phyloP scores from a whole-genome alignment of 2,797 vertebrate species.

The Sebastes taczanowskii region DNA sequence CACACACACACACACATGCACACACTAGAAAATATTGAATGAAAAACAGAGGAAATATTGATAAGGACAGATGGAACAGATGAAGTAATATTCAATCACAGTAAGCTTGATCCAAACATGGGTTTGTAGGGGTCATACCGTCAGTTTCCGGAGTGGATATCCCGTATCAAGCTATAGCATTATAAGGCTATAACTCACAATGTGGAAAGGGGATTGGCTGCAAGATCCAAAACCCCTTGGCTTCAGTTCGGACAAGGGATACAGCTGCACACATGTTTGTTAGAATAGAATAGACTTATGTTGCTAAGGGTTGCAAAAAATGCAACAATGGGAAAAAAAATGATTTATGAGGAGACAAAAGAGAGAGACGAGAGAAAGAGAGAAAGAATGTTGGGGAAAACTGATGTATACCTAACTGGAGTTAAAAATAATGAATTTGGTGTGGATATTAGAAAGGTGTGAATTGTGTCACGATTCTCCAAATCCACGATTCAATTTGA shows the following conservation, averaged over 20 bases:
- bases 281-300: not conserved
- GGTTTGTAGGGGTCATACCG: not conserved
- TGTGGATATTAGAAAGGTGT: no score
- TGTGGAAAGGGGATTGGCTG: not conserved
- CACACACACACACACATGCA: not conserved
- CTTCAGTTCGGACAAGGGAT: not conserved
- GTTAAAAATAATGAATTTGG: not conserved
- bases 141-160: not conserved
- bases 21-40: not conserved
- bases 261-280: not conserved
- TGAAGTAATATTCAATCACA: not conserved
- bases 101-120: not conserved
- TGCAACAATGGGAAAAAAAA: not conserved
- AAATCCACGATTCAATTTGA: no score
- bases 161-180: not conserved
- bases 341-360: not conserved
- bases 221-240: not conserved
- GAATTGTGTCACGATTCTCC: no score
- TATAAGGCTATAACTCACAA: not conserved
- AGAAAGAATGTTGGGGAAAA: not conserved
- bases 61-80: not conserved
- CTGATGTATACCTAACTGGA: not conserved
- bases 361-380: not conserved
- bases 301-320: not conserved
- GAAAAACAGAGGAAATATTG: not conserved